phyloP scores from a whole-genome alignment of 2,888 invertebrate genomes.

The Acrobasis repandana region DNA sequence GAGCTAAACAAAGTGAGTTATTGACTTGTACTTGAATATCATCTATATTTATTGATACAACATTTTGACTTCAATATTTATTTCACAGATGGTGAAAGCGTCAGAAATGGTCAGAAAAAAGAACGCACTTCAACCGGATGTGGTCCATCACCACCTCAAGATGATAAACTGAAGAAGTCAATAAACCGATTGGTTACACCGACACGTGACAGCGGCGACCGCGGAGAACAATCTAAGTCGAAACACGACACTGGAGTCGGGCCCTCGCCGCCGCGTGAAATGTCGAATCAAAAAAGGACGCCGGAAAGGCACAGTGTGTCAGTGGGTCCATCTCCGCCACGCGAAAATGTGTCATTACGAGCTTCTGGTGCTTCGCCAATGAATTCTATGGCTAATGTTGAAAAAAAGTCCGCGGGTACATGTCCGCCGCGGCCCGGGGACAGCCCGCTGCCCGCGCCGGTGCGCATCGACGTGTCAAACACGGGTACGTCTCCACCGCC shows the following conservation, averaged over 20 bases:
- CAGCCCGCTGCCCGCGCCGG: constrained; percentile 43
- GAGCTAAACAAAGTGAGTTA: constrained; percentile 83
- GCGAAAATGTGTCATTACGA: constrained; percentile 41
- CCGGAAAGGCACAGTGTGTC: constrained; percentile 58
- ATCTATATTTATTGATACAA: too few relatives aligned
- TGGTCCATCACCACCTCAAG: constrained; percentile 84
- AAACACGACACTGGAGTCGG: constrained; percentile 71
- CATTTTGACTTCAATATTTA: neutral
- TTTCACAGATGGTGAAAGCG: constrained; percentile 44
- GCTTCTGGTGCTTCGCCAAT: constrained; percentile 52
- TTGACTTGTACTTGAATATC: constrained; percentile 4
- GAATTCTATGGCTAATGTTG: constrained; percentile 38
- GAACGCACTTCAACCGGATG: constrained; percentile 82
- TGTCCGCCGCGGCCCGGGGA: constrained; percentile 62
- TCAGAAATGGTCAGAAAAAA: constrained; percentile 54
- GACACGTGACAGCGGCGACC: constrained; percentile 57
- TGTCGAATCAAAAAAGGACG: constrained; percentile 26
- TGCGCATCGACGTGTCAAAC: constrained; percentile 71
- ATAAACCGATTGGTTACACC: constrained; percentile 69
- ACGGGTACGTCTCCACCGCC: constrained; percentile 94
- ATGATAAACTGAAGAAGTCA: constrained; percentile 49
- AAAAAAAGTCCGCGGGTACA: constrained; percentile 78
- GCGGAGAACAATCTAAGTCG: constrained; percentile 33
- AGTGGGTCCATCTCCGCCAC: constrained; percentile 66
- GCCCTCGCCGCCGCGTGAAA: constrained; percentile 68